Evolutionary conservation across 2,888 invertebrate species (phyloP), one percentile per base, ranked within the genome.

Genomic region (Tetropium fuscum): DNA sequence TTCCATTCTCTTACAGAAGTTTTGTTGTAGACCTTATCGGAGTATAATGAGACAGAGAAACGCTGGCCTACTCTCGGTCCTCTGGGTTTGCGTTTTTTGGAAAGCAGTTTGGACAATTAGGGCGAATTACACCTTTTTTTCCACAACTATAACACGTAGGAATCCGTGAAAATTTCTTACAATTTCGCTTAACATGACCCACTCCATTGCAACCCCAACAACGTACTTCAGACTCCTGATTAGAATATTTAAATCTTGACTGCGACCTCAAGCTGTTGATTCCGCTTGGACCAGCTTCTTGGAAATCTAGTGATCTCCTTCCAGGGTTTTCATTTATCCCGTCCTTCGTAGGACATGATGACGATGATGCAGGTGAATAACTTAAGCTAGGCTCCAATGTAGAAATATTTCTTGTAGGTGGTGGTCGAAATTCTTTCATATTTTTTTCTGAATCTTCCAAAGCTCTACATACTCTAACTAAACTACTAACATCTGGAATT

Each of bases 141-240:
- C 41, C 41, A 20, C 41, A 41, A 1, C 41, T 22, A 22, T 22
- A 19, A 41, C 41, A 41, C 3, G 22, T n/a, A 13, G 22, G 41
- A 7, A 20, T 22, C 6, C 13, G n/a, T 22, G n/a, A n/a, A n/a
- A n/a, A n/a, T n/a, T 41, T 22, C 22, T 20, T 41, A 13, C 41
- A 41, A 8, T 36, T 16, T n/a, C 34, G 32, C 5, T 15, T 13
- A n/a, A 45, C 1, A 10, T 54, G 54, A 11, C 45, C 44, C 1
- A 22, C 5, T 7, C 18, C 36, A 10, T 54, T 45, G 16, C 38
- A 45, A 10, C 19, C 10, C 54, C 54, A 54, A 20, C 54, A 54
- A 3, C 22, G 34, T 7, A 53, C 3, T n/a, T n/a, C n/a, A n/a
- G n/a, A n/a, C n/a, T n/a, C n/a, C n/a, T n/a, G n/a, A n/a, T n/a